A percentile compares a stretch with the other conserved stretches of the same genome.
Evolutionary conservation across 2,888 invertebrate species (phyloP).

Genomic region (Leptopilina drosophilae): DNA sequence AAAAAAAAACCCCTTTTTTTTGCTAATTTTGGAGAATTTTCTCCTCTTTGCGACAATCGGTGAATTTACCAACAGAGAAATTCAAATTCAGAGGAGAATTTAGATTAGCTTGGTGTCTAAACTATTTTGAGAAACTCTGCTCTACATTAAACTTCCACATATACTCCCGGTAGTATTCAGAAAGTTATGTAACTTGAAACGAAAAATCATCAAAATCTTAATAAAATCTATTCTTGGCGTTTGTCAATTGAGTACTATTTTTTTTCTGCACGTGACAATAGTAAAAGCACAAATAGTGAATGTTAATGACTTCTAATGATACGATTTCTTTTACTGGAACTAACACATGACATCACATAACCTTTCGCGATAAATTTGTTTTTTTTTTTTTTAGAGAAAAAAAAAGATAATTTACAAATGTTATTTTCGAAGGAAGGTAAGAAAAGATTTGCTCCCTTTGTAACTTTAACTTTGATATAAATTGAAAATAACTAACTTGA

Average conservation of each 20-base stretch:
- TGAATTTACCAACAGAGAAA: slow-evolving; percentile 35
- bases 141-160: slow-evolving; percentile 69
- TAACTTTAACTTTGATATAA: too few species aligned
- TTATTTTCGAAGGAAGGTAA: neutral
- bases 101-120: slow-evolving; percentile 51
- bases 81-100: slow-evolving; percentile 36
- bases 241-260: slow-evolving; percentile 67
- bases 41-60: neutral
- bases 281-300: slow-evolving; percentile 44
- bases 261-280: slow-evolving; percentile 50
- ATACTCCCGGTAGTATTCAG: slow-evolving; percentile 50
- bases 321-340: slow-evolving; percentile 18
- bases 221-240: slow-evolving; percentile 58
- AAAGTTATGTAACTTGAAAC: slow-evolving; percentile 57
- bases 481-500: too few species aligned
- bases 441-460: neutral
- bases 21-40: slow-evolving; percentile 47
- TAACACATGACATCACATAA: slow-evolving; percentile 44
- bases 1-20: slow-evolving; percentile 33
- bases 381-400: neutral
- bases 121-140: slow-evolving; percentile 73
- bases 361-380: slow-evolving; percentile 34
- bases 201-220: slow-evolving; percentile 51
- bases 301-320: slow-evolving; percentile 11
- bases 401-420: neutral